These are phyloP conservation scores for Neostethus bicornis DNA, from an alignment of 2,797 vertebrate species.

Conservation along the genomic window DNA sequence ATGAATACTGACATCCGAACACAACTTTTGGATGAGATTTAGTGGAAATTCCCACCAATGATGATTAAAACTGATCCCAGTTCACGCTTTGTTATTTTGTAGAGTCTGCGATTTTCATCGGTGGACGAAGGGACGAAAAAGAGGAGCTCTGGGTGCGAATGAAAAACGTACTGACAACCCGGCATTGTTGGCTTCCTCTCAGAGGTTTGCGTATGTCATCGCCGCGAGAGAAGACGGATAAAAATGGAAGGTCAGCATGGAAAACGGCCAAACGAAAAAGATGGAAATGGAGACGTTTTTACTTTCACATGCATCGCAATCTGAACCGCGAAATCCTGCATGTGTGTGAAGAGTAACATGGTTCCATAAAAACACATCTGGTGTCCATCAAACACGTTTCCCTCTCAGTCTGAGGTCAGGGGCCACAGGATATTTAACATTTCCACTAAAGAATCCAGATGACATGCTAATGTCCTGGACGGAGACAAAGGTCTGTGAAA, in stretches of 20 bases:
- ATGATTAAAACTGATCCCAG: too few relatives aligned
- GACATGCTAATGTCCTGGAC: constrained; percentile 66
- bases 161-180: constrained; percentile 34
- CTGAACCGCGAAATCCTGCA: constrained; percentile 29
- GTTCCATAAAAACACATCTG: constrained; percentile 63
- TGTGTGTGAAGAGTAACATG: constrained; percentile 29
- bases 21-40: too few relatives aligned
- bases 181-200: constrained; percentile 43
- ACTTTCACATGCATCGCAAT: constrained; percentile 17
- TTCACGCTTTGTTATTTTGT: too few relatives aligned
- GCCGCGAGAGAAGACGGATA: constrained; percentile 18
- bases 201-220: constrained; percentile 16
- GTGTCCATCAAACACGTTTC: constrained; percentile 51
- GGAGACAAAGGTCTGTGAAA: constrained; percentile 59
- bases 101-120: constrained; percentile 56
- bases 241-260: constrained; percentile 8
- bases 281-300: constrained; percentile 9
- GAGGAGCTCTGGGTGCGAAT: constrained; percentile 38
- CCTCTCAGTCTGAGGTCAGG: constrained; percentile 38
- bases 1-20: too few relatives aligned
- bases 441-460: constrained; percentile 67
- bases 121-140: constrained; percentile 47
- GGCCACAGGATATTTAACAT: constrained; percentile 60
- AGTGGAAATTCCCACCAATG: too few relatives aligned
- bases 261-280: constrained; percentile 21